Conservation (phyloP, 2,888 invertebrate genomes). For the Sphinx pinastri region DNA sequence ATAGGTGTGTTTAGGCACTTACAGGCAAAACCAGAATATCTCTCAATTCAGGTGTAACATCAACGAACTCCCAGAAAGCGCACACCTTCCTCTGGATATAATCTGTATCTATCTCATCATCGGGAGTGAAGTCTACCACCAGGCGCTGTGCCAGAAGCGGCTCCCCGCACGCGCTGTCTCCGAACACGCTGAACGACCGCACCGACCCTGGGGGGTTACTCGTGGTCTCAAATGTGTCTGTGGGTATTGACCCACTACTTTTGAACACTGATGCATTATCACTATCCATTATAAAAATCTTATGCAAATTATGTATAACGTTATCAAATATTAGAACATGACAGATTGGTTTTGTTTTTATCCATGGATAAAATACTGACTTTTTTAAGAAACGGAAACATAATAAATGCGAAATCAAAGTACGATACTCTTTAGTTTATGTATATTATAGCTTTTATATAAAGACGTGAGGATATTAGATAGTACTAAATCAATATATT, state of each 20-base stretch:
- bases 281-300: constrained; percentile 2
- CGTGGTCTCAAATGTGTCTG: constrained; percentile 19
- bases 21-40: constrained; percentile 47
- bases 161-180: constrained; percentile 39
- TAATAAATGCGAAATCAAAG: too few relatives aligned
- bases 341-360: not conserved
- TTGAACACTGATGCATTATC: constrained; percentile 14
- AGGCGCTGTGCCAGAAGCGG: constrained; percentile 33
- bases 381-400: too few relatives aligned
- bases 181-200: constrained; percentile 32
- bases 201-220: constrained; percentile 27
- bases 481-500: too few relatives aligned
- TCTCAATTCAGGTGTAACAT: constrained; percentile 41
- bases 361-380: too few relatives aligned
- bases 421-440: too few relatives aligned
- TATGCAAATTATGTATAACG: constrained; percentile 3
- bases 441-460: too few relatives aligned
- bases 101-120: constrained; percentile 41
- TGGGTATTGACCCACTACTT: not conserved
- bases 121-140: constrained; percentile 41
- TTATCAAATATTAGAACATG: constrained; percentile 5
- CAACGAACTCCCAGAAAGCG: constrained; percentile 51
- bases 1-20: not conserved
- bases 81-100: constrained; percentile 47
- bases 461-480: too few relatives aligned